Conservation (phyloP, 2,797 vertebrate genomes). For the Eptatretus atami region DNA sequence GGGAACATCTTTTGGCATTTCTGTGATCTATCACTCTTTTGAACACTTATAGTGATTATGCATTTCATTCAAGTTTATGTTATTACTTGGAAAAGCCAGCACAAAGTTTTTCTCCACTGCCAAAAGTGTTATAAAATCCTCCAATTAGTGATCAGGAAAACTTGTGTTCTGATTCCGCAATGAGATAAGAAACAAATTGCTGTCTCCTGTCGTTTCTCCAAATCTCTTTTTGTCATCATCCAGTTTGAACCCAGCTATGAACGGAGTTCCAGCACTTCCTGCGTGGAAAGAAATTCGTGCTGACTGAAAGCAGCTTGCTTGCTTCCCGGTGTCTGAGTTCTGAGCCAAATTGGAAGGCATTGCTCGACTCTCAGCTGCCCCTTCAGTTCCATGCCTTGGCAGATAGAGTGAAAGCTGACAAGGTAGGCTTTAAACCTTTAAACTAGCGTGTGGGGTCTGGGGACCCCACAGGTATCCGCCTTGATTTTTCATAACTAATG, state of each 20-base stretch:
- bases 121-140: not conserved
- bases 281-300: conserved; percentile 61
- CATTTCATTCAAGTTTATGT: too few species aligned
- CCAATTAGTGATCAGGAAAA: too few species aligned
- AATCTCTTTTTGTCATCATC: not conserved
- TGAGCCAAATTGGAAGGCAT: conserved; percentile 68
- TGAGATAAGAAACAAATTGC: too few species aligned
- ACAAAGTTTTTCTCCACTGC: too few species aligned
- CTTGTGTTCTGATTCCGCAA: too few species aligned
- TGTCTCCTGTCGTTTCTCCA: not conserved
- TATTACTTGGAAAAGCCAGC: too few species aligned
- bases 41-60: too few species aligned
- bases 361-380: conserved; percentile 42
- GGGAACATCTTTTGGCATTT: too few species aligned
- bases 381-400: conserved; percentile 52
- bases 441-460: too few species aligned
- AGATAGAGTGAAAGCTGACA: conserved; percentile 50
- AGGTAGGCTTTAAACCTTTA: conserved; percentile 18
- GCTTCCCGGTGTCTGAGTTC: conserved; percentile 38
- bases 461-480: too few species aligned
- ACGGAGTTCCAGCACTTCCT: conserved; percentile 81
- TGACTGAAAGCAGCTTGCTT: conserved; percentile 35
- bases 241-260: conserved; percentile 21
- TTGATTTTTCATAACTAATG: too few species aligned
- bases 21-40: too few species aligned